Base-by-base conservation (phyloP, 2,888 invertebrate species). In the Acrobasis consociella region DNA sequence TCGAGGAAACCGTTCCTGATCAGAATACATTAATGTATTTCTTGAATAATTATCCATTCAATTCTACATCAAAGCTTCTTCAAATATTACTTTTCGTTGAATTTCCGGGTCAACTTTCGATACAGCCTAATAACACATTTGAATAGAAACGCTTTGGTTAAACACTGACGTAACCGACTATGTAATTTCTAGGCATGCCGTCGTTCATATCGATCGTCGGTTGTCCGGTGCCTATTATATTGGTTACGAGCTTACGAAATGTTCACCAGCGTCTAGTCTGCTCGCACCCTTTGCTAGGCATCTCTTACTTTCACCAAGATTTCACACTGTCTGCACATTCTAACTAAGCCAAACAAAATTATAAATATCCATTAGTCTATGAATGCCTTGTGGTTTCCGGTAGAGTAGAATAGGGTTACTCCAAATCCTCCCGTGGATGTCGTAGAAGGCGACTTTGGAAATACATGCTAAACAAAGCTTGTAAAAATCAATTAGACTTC, bases 261-360 rank as follows among this genome's bases (percentile, higher is more conserved):
- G 76, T 85, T 82, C 82, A 77, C 80, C 73, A 72, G 67, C 71
- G 73, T 74, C 75, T 60, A 65, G 78, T 77, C 74, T 78, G 76
- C 73, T 76, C 69, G 75, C 74, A 82, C 77, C 77, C 78, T 77
- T 73, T 75, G 76, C 75, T 74, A 72, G 72, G 76, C 77, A 82
- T 88, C 85, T 83, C 79, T 80, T 83, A 88, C 90, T 90, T 90
- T 91, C 90, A 87, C 89, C 84, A 72, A 75, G 79, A 76, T 76
- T 70, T 72, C 64, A 50, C 62, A 73, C 70, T 65, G 73, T 74
- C 75, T 73, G 72, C 72, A 66, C 69, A 70, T 71, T 74, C 75
- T 77, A 86, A 79, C 81, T 83, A 73, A 86, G 87, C 85, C 85
- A 80, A 75, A 74, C 74, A 73, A 78, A 75, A 71, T 74, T 67